A percentile compares a stretch with the other conserved stretches of the same genome.
Conservation (phyloP, 2,797 vertebrate species). For the Thaleichthys pacificus region DNA sequence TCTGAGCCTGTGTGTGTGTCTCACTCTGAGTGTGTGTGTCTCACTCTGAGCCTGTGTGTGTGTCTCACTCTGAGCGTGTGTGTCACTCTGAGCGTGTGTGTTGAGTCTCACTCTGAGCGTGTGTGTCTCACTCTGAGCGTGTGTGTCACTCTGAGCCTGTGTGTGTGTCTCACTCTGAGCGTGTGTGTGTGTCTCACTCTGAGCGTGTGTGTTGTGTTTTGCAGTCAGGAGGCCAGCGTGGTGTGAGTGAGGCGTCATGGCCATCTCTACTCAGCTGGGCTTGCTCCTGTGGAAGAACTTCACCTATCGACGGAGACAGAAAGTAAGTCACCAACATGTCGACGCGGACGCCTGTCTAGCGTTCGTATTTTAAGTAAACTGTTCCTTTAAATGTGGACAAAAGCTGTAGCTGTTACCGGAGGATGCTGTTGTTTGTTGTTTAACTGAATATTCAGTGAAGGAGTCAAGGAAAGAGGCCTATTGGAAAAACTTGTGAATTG, state of each 20-base stretch:
- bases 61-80: not conserved
- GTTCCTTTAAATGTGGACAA: too few relatives aligned
- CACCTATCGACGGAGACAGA: constrained; percentile 92
- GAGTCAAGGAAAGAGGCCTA: too few relatives aligned
- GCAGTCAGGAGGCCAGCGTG: constrained; percentile 62
- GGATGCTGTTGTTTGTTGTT: too few relatives aligned
- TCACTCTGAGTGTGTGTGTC: not conserved
- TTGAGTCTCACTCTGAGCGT: not conserved
- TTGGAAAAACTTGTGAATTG: too few relatives aligned
- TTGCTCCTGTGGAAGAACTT: constrained; percentile 98
- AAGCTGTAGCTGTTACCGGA: too few relatives aligned
- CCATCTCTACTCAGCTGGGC: constrained; percentile 89
- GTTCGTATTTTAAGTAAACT: too few relatives aligned
- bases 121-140: not conserved
- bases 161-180: not conserved
- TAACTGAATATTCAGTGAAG: too few relatives aligned
- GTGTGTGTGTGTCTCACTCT: not conserved
- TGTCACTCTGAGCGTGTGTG: not conserved
- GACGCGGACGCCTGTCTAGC: not conserved
- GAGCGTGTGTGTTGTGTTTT: constrained; percentile 6
- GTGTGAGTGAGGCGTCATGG: constrained; percentile 79
- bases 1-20: too few relatives aligned
- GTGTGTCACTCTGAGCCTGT: not conserved
- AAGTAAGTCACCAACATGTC: constrained; percentile 77
- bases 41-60: too few relatives aligned